Conservation (phyloP, 2,888 invertebrate species). For the Dasysyrphus tricinctus region DNA sequence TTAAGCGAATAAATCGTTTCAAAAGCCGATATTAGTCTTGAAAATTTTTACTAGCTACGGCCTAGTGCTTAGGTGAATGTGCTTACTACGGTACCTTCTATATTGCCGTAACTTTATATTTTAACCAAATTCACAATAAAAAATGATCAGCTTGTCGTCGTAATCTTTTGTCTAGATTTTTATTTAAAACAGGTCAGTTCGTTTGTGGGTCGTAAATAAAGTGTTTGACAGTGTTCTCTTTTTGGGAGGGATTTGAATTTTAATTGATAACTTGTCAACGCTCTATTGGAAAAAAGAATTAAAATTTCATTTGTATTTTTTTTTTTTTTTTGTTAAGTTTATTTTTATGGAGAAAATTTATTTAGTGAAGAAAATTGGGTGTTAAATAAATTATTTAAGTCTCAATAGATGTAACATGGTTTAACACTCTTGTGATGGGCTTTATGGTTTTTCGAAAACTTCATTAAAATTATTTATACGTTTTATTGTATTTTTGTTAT, state of each 20-base stretch:
- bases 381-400: conserved; percentile 27
- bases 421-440: conserved; percentile 1
- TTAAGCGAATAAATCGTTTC: no score
- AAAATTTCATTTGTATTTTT: background rate
- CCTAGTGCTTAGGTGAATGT: background rate
- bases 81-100: background rate
- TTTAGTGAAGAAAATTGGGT: conserved; percentile 21
- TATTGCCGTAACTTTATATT: conserved; percentile 8
- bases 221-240: conserved; percentile 36
- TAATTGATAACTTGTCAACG: conserved; percentile 50
- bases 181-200: conserved; percentile 40
- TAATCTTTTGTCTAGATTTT: conserved; percentile 47
- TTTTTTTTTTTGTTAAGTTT: background rate
- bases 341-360: conserved; percentile 2
- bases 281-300: background rate
- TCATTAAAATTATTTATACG: conserved; percentile 28
- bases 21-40: background rate
- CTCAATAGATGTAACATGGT: background rate
- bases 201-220: conserved; percentile 40
- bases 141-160: conserved; percentile 44
- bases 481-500: background rate
- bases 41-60: background rate
- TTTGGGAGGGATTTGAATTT: conserved; percentile 41
- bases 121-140: conserved; percentile 36
- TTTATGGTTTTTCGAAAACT: conserved; percentile 7